These are phyloP conservation scores for Mythimna impura DNA, from an alignment of 2,888 invertebrate genomes.

Conservation along the genomic window DNA sequence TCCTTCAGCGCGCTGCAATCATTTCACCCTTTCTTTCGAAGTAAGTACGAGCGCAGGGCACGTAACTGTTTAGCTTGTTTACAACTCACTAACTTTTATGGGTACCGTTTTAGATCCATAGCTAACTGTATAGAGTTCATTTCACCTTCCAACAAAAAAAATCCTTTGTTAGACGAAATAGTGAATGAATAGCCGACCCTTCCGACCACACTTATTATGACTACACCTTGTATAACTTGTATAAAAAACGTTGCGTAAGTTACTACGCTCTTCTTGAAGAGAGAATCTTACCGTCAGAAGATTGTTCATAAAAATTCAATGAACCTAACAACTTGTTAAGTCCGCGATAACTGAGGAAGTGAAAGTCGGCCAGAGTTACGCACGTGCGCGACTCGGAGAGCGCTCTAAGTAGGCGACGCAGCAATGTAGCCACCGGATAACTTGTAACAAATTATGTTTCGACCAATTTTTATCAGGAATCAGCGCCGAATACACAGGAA, in stretches of 20 bases:
- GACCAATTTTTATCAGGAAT: conserved; percentile 46
- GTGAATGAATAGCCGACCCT: conserved; percentile 50
- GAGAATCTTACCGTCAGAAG: conserved; percentile 15
- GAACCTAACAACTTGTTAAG: conserved; percentile 57
- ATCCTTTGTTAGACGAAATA: conserved; percentile 46
- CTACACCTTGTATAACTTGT: conserved; percentile 30
- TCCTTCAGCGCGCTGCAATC: conserved; percentile 28
- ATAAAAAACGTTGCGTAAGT: conserved; percentile 18
- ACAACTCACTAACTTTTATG: conserved; percentile 42
- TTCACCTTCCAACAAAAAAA: conserved; percentile 38
- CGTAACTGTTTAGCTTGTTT: conserved; percentile 57
- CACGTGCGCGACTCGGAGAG: conserved; percentile 69
- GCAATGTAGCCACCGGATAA: conserved; percentile 28
- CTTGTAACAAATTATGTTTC: conserved; percentile 30
- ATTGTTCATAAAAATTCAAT: conserved; percentile 47
- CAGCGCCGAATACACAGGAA: conserved; percentile 62
- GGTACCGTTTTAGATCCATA: conserved; percentile 30
- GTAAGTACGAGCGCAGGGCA: conserved; percentile 33
- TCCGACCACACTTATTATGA: conserved; percentile 34
- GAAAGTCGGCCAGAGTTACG: conserved; percentile 77
- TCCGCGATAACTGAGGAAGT: conserved; percentile 73
- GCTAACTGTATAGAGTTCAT: conserved; percentile 39
- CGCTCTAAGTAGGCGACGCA: conserved; percentile 45
- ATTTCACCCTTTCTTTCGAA: conserved; percentile 33
- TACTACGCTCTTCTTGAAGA: conserved; percentile 10